Evolutionary conservation across 2,797 vertebrate species (phyloP).

Genomic region (Labroides dimidiatus): DNA sequence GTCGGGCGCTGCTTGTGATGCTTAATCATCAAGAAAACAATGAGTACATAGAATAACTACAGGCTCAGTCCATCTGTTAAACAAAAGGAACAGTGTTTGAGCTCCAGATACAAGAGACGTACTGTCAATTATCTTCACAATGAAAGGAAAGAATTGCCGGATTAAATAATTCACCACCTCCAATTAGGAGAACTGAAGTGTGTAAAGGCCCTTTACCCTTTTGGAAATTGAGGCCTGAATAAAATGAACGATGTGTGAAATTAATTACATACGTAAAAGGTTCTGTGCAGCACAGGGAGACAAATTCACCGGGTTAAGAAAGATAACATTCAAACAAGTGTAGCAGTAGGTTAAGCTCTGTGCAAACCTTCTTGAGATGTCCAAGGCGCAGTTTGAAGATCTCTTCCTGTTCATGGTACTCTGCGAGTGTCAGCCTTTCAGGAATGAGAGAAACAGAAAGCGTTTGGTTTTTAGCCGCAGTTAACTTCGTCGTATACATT

Average conservation of each 20-base stretch:
- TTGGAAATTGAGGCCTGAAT: background rate
- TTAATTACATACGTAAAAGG: background rate
- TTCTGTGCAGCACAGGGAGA: background rate
- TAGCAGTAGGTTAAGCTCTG: background rate
- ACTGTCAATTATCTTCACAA: constrained; percentile 11
- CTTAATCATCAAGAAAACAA: constrained; percentile 59
- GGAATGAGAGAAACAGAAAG: constrained; percentile 13
- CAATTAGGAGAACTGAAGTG: constrained; percentile 5
- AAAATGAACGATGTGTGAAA: constrained; percentile 1
- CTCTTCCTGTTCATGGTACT: constrained; percentile 99
- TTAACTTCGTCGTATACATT: background rate
- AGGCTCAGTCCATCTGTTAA: constrained; percentile 17
- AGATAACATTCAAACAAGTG: background rate
- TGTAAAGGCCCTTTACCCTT: background rate
- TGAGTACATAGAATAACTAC: constrained; percentile 37
- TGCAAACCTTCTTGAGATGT: constrained; percentile 97
- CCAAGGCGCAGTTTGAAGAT: constrained; percentile 99
- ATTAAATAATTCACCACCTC: background rate
- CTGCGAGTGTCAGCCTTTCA: constrained; percentile 93
- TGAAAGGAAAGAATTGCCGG: constrained; percentile 7
- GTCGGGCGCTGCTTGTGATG: constrained; percentile 37
- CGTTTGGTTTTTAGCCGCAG: background rate
- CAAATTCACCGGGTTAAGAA: background rate
- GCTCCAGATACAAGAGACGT: constrained; percentile 13
- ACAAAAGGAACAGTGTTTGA: constrained; percentile 16